Conservation (phyloP, 1,140 invertebrate species). For the Scaptomyza hsui region DNA sequence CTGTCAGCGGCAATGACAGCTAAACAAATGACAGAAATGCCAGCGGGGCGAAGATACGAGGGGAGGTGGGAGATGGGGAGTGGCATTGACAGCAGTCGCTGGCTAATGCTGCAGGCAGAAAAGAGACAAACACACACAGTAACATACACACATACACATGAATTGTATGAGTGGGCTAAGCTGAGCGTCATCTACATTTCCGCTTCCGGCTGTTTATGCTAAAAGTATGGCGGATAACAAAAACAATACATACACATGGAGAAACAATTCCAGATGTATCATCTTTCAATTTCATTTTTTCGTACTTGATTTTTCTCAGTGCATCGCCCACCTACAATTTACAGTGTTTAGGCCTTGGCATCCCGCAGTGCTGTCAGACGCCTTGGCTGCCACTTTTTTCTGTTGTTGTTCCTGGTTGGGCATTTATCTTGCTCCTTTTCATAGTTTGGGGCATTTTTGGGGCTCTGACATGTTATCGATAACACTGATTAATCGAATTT, state of each 20-base stretch:
- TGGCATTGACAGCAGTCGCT: slow-evolving; percentile 41
- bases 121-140: slow-evolving; percentile 24
- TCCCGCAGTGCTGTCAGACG: slow-evolving; percentile 74
- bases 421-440: slow-evolving; percentile 56
- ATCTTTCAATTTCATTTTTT: too few species aligned
- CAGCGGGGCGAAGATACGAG: slow-evolving; percentile 17
- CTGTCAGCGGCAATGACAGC: slow-evolving; percentile 77
- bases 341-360: slow-evolving; percentile 16
- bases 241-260: too few species aligned
- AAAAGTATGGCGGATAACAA: slow-evolving; percentile 77
- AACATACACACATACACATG: slow-evolving; percentile 15
- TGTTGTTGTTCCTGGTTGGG: slow-evolving; percentile 9
- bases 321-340: neutral
- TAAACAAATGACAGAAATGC: slow-evolving; percentile 78
- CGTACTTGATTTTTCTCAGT: neutral
- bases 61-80: slow-evolving; percentile 24
- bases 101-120: slow-evolving; percentile 21
- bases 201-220: slow-evolving; percentile 82
- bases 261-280: too few species aligned
- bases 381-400: slow-evolving; percentile 55
- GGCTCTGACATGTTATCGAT: slow-evolving; percentile 43
- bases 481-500: slow-evolving; percentile 41
- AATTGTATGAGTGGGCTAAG: slow-evolving; percentile 22
- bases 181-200: slow-evolving; percentile 78
- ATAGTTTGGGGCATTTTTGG: slow-evolving; percentile 19